Conservation (phyloP, 2,113 vertebrate genomes). For the Actenoides hombroni region DNA sequence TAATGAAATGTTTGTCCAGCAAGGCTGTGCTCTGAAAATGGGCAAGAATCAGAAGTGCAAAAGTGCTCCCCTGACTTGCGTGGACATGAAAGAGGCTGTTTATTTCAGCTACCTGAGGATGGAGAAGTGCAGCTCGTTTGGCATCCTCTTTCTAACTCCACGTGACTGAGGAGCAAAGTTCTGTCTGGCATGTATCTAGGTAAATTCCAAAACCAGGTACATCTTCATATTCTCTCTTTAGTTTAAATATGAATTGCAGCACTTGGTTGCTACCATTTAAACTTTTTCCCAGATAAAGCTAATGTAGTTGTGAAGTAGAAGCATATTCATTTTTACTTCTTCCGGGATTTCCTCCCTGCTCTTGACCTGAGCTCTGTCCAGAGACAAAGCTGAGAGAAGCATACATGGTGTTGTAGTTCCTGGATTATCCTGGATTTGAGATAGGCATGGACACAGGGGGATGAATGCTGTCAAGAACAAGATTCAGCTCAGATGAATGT, state of each 20-base stretch:
- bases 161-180: background rate
- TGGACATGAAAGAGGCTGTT: background rate
- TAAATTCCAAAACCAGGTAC: background rate
- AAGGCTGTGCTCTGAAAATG: background rate
- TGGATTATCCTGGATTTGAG: background rate
- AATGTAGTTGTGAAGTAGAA: background rate
- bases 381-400: background rate
- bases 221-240: background rate
- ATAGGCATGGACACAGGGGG: background rate
- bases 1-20: background rate
- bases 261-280: background rate
- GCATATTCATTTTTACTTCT: background rate
- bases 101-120: background rate
- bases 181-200: background rate
- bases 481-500: background rate
- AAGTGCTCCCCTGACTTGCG: background rate
- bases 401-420: background rate
- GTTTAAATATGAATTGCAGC: background rate
- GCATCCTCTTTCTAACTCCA: background rate
- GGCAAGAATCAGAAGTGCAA: background rate
- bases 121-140: background rate
- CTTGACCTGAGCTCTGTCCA: background rate
- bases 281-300: background rate
- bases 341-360: background rate
- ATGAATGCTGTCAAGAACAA: background rate